phyloP scores from a whole-genome alignment of 64 coral and sea anemone species.

The Stylophora pistillata region DNA sequence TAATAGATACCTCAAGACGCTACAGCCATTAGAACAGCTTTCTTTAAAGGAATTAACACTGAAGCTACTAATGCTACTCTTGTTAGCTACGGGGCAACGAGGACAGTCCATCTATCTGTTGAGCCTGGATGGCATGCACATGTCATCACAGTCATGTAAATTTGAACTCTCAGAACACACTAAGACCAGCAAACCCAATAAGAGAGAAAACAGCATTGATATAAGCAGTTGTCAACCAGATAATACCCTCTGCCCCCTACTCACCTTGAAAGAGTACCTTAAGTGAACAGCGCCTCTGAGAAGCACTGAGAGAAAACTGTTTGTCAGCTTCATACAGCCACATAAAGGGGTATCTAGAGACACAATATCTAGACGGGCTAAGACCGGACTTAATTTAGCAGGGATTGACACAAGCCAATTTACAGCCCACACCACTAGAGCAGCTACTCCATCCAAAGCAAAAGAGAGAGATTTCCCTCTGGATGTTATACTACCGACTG shows the following conservation, averaged over 20 bases:
- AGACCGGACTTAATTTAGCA: constrained; percentile 31
- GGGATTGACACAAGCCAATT: constrained; percentile 46
- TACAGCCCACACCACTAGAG: constrained; percentile 36
- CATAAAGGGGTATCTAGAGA: constrained; percentile 42
- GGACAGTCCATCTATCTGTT: constrained; percentile 41
- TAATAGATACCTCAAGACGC: constrained; percentile 31
- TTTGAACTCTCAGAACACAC: constrained; percentile 42
- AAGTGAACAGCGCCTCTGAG: constrained; percentile 42
- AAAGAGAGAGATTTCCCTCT: constrained; percentile 36
- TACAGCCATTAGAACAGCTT: constrained; percentile 35
- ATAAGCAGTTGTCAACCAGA: constrained; percentile 16
- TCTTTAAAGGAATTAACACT: constrained; percentile 57
- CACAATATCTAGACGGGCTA: constrained; percentile 61
- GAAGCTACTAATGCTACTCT: constrained; percentile 61
- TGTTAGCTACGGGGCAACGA: constrained; percentile 48
- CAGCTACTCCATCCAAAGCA: constrained; percentile 34
- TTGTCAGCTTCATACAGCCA: constrained; percentile 46
- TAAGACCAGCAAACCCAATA: constrained; percentile 58
- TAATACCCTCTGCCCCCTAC: constrained; percentile 18
- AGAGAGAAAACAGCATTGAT: not conserved
- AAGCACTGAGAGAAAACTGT: constrained; percentile 41
- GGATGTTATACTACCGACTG: constrained; percentile 35
- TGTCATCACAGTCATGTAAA: constrained; percentile 3
- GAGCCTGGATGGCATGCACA: constrained; percentile 16
- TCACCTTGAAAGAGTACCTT: constrained; percentile 40